Conservation (phyloP, 2,888 invertebrate genomes). For the Alloscopus bannaensis region DNA sequence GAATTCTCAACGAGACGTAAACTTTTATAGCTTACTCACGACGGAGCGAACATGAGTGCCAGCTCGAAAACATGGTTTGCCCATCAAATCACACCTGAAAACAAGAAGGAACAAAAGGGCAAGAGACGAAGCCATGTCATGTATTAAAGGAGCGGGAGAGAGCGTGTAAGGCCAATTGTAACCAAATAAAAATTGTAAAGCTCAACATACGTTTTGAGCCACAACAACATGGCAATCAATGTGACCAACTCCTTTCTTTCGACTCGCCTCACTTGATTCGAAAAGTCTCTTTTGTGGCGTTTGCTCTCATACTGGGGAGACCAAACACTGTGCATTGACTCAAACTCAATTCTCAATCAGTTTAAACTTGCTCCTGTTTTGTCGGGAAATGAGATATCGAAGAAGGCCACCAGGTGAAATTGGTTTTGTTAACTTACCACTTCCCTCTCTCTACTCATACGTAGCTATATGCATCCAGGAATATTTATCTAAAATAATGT, state of each 20-base stretch:
- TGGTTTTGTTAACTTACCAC: conserved; percentile 49
- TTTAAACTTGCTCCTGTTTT: conserved; percentile 31
- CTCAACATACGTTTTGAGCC: conserved; percentile 45
- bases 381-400: conserved; percentile 30
- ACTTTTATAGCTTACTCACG: conserved; percentile 62
- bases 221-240: conserved; percentile 8
- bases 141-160: conserved; percentile 27
- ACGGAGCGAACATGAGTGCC: conserved; percentile 51
- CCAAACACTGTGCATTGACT: conserved; percentile 14
- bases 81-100: conserved; percentile 66
- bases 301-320: conserved; percentile 43
- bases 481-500: neutral
- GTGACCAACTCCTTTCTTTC: conserved; percentile 11
- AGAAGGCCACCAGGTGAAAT: conserved; percentile 51
- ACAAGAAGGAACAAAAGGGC: conserved; percentile 57
- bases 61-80: conserved; percentile 55
- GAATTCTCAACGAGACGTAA: conserved; percentile 51
- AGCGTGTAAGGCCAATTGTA: conserved; percentile 45
- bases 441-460: conserved; percentile 11
- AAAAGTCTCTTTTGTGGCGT: conserved; percentile 42
- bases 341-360: conserved; percentile 38
- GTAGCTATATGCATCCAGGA: neutral
- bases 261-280: conserved; percentile 34
- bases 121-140: conserved; percentile 39
- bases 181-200: conserved; percentile 51